These are phyloP conservation scores for Lordiphosa fenestrarum DNA, from an alignment of 2,888 invertebrate genomes.

Conservation along the genomic window DNA sequence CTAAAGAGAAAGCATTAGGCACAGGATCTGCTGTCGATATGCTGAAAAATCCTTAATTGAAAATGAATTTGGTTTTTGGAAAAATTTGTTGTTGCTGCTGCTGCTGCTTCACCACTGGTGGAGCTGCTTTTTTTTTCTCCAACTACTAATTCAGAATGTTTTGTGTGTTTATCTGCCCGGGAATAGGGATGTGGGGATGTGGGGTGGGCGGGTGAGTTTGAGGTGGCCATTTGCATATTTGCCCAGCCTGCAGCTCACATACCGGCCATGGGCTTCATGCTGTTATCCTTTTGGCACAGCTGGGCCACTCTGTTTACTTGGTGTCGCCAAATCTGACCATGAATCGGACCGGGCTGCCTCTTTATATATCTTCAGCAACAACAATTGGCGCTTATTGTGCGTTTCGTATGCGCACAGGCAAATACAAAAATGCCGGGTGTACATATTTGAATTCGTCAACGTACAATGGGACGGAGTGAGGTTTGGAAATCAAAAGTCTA, in stretches of 20 bases:
- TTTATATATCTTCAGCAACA: conserved; percentile 15
- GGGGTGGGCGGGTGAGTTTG: neutral
- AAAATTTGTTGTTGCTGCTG: conserved; percentile 37
- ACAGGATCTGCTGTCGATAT: conserved; percentile 61
- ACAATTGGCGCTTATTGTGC: conserved; percentile 42
- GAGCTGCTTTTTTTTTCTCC: conserved; percentile 37
- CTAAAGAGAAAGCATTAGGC: conserved; percentile 42
- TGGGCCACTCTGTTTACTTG: conserved; percentile 65
- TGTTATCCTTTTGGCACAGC: conserved; percentile 56
- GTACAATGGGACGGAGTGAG: conserved; percentile 16
- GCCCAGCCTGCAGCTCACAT: conserved; percentile 40
- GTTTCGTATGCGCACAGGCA: conserved; percentile 31
- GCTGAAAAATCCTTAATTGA: conserved; percentile 77
- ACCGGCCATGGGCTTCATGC: conserved; percentile 32
- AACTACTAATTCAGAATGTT: conserved; percentile 67
- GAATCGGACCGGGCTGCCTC: conserved; percentile 24
- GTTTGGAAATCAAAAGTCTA: neutral
- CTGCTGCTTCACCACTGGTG: conserved; percentile 6
- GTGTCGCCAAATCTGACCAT: conserved; percentile 65
- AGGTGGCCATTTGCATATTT: conserved; percentile 59
- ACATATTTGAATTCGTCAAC: conserved; percentile 59
- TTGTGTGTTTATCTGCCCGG: conserved; percentile 70
- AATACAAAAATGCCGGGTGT: conserved; percentile 53
- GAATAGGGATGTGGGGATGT: conserved; percentile 3
- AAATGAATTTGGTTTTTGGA: conserved; percentile 75